Conservation (phyloP, 2,888 invertebrate genomes). For the Calephelis perditalis region DNA sequence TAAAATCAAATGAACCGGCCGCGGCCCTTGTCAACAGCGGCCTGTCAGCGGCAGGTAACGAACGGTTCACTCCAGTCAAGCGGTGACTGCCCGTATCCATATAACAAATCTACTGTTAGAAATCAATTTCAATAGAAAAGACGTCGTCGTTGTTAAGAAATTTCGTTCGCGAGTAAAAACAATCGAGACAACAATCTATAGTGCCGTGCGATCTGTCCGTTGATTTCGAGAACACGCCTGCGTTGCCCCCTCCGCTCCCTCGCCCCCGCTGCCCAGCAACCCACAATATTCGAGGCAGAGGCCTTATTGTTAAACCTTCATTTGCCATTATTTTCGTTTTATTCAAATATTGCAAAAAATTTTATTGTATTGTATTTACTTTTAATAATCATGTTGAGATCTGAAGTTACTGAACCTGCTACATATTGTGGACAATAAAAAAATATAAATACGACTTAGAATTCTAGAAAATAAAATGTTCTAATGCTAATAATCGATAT, state of each 20-base stretch:
- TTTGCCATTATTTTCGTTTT: no score
- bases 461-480: no score
- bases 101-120: conserved; percentile 19
- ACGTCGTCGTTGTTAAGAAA: conserved; percentile 18
- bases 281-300: conserved; percentile 20
- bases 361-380: no score
- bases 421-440: no score
- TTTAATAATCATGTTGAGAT: no score
- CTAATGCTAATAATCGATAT: no score
- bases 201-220: conserved; percentile 15
- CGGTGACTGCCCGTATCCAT: conserved; percentile 13
- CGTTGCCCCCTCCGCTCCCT: conserved; percentile 12
- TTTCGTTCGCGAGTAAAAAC: conserved; percentile 6
- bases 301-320: no score
- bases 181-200: background rate
- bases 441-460: no score
- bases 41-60: background rate
- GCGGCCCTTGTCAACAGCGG: background rate
- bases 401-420: no score
- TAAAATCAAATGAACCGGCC: conserved; percentile 21
- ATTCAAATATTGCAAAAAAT: no score
- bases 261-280: conserved; percentile 21
- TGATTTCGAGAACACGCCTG: conserved; percentile 16
- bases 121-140: no score
- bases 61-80: background rate